A percentile compares a stretch with the other conserved stretches of the same genome.
Conservation (phyloP, 2,888 invertebrate species). For the Sinhomidia bicolor region DNA sequence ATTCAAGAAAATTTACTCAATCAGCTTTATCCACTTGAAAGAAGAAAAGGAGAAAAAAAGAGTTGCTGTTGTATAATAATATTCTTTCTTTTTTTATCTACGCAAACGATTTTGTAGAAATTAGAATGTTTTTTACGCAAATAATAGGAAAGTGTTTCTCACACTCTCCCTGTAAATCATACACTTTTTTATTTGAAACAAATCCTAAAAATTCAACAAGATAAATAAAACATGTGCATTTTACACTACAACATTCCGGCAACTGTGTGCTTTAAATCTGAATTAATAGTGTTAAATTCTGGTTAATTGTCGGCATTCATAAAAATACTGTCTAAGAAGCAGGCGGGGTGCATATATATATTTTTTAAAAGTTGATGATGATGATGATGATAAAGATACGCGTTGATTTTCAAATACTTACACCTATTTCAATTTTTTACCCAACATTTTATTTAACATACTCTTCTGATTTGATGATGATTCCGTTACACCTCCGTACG, state of each 20-base stretch:
- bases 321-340: no score
- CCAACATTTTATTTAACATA: no score
- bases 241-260: no score
- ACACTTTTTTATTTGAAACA: neutral
- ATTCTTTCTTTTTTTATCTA: neutral
- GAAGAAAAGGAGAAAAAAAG: no score
- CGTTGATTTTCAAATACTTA: neutral
- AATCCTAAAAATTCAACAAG: no score
- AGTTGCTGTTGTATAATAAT: neutral
- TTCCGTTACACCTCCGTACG: neutral
- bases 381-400: neutral
- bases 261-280: no score
- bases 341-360: no score
- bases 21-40: neutral
- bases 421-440: no score
- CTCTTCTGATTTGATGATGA: slow-evolving; percentile 52
- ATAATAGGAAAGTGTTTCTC: neutral
- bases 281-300: no score
- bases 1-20: slow-evolving; percentile 56
- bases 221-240: no score
- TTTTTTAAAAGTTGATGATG: no score
- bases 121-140: neutral
- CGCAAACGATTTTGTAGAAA: slow-evolving; percentile 13
- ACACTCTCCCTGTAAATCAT: neutral
- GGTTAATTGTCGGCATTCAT: no score